These are phyloP conservation scores for Ophion costatus DNA, from an alignment of 2,888 invertebrate species.

Conservation along the genomic window DNA sequence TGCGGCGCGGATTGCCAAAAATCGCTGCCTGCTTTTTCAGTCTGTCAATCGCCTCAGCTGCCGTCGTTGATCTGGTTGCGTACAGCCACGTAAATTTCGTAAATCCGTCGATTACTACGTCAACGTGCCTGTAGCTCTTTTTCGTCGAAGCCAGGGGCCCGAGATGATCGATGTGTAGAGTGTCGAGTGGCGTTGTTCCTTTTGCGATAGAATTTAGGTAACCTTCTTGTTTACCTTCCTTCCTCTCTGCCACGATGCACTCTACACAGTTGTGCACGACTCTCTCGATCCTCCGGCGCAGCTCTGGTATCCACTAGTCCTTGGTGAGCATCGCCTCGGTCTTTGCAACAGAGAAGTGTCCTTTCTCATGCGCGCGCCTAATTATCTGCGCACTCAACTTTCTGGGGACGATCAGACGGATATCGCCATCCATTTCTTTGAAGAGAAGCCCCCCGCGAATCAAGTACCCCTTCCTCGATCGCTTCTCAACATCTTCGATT, in stretches of 20 bases:
- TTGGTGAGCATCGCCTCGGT: slow-evolving; percentile 28
- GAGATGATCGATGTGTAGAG: too few species aligned
- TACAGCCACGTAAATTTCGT: too few species aligned
- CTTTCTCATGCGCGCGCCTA: slow-evolving; percentile 47
- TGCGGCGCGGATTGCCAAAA: slow-evolving; percentile 79
- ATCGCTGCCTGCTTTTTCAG: slow-evolving; percentile 72
- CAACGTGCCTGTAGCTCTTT: slow-evolving; percentile 4
- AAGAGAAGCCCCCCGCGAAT: slow-evolving; percentile 44
- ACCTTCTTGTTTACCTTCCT: too few species aligned
- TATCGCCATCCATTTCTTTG: slow-evolving; percentile 44
- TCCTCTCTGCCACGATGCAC: too few species aligned
- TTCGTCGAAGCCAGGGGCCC: background rate
- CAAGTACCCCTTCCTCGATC: slow-evolving; percentile 23
- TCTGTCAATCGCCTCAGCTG: slow-evolving; percentile 75
- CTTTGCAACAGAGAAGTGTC: slow-evolving; percentile 51
- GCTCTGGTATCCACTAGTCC: slow-evolving; percentile 54
- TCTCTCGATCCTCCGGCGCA: slow-evolving; percentile 46
- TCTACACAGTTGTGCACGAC: too few species aligned
- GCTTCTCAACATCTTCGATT: slow-evolving; percentile 37
- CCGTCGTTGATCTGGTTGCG: slow-evolving; percentile 61
- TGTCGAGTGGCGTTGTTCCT: too few species aligned
- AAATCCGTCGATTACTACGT: background rate
- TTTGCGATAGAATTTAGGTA: too few species aligned
- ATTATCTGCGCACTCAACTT: slow-evolving; percentile 49
- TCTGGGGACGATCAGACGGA: slow-evolving; percentile 52